These are phyloP conservation scores for Palythoa grandiflora DNA, from an alignment of 92 coral and sea anemone species.

Conservation along the genomic window DNA sequence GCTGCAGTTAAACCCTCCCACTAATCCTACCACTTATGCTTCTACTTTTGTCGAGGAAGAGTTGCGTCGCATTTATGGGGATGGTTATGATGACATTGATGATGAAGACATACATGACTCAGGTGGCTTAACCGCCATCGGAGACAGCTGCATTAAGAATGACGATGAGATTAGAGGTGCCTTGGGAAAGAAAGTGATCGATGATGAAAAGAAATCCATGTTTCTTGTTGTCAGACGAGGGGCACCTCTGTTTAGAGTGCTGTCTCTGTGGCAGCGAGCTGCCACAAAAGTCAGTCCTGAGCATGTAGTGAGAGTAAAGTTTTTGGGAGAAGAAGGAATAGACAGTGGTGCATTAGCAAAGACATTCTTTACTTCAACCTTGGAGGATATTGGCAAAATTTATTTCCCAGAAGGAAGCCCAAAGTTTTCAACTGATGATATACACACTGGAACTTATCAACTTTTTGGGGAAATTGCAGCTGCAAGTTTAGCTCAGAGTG, in stretches of 20 bases:
- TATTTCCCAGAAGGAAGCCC: conserved; percentile 32
- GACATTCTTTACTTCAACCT: conserved; percentile 6
- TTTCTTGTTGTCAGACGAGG: conserved; percentile 42
- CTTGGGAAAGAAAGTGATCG: conserved; percentile 54
- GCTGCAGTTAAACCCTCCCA: conserved; percentile 32
- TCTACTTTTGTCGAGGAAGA: conserved; percentile 54
- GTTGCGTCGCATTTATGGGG: conserved; percentile 46
- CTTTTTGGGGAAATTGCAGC: conserved; percentile 20
- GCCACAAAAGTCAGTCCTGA: conserved; percentile 41
- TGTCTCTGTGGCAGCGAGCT: conserved; percentile 52
- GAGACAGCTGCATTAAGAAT: conserved; percentile 40
- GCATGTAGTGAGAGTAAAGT: conserved; percentile 28
- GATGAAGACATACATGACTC: conserved; percentile 34
- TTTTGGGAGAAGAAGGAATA: conserved; percentile 27
- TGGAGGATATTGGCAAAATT: conserved; percentile 18
- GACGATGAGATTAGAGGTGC: conserved; percentile 42
- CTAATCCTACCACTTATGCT: conserved; percentile 23
- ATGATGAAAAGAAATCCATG: conserved; percentile 42
- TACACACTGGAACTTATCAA: conserved; percentile 23
- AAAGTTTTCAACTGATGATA: conserved; percentile 28
- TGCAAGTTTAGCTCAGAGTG: conserved; percentile 29
- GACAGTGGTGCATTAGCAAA: conserved; percentile 24
- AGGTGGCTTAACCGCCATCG: conserved; percentile 16
- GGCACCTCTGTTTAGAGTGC: conserved; percentile 39
- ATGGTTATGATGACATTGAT: conserved; percentile 25